Evolutionary conservation across 2,888 invertebrate species (phyloP).

Genomic region (Diplolepis rosae): DNA sequence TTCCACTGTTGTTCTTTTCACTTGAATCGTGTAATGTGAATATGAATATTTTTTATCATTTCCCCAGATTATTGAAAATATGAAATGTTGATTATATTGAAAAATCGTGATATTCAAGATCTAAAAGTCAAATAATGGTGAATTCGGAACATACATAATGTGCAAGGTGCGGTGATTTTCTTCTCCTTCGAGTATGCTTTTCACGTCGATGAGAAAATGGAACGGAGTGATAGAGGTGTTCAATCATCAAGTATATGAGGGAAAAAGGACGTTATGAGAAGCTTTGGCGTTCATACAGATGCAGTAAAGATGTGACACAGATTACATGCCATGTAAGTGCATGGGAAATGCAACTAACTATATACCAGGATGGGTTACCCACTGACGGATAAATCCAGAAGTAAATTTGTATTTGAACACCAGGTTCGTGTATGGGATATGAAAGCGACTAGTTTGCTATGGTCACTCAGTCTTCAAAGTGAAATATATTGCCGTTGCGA

Average conservation of each 20-base stretch:
- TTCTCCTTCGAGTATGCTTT: slow-evolving; percentile 21
- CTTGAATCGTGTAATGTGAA: too few species aligned
- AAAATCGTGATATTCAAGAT: background rate
- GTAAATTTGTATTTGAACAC: background rate
- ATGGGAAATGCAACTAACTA: slow-evolving; percentile 32
- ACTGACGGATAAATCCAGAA: background rate
- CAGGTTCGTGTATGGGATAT: background rate
- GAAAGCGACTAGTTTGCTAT: background rate
- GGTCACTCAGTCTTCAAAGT: background rate
- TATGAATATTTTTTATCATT: too few species aligned
- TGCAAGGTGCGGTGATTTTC: slow-evolving; percentile 11
- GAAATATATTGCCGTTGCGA: slow-evolving; percentile 6
- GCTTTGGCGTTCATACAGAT: slow-evolving; percentile 34
- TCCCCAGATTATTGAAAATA: too few species aligned
- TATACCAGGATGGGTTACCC: slow-evolving; percentile 19
- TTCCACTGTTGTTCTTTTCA: too few species aligned
- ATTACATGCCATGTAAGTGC: slow-evolving; percentile 36
- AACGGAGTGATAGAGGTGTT: slow-evolving; percentile 31
- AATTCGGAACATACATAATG: background rate
- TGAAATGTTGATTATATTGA: background rate
- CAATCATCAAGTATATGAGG: slow-evolving; percentile 36
- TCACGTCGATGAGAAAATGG: slow-evolving; percentile 31
- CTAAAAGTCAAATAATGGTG: background rate
- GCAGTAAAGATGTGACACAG: slow-evolving; percentile 34
- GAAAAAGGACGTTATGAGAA: slow-evolving; percentile 10